phyloP scores from a whole-genome alignment of 2,888 invertebrate species.

The Escarpia spicata region DNA sequence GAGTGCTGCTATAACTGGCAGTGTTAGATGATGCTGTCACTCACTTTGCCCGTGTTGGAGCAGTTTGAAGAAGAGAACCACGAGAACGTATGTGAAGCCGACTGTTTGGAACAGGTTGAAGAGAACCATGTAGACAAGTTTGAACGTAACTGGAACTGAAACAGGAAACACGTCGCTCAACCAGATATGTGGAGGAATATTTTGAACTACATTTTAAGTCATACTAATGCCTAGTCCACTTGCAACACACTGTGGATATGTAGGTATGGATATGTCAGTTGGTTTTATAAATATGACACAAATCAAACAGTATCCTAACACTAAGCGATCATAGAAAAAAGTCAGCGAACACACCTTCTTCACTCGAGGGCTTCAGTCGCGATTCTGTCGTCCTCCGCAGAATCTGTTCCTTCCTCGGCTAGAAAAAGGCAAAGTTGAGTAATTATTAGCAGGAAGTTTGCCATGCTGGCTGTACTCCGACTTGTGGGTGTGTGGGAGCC shows the following conservation, averaged over 20 bases:
- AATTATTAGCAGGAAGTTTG: slow-evolving; percentile 34
- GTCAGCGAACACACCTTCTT: background rate
- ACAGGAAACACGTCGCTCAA: background rate
- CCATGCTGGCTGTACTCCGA: background rate
- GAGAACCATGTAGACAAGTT: slow-evolving; percentile 79
- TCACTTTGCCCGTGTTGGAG: slow-evolving; percentile 77
- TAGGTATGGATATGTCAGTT: too few species aligned
- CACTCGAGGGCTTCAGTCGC: background rate
- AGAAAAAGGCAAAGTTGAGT: slow-evolving; percentile 25
- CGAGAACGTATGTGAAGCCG: slow-evolving; percentile 75
- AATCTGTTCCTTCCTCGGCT: background rate
- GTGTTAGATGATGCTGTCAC: slow-evolving; percentile 35
- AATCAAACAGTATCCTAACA: too few species aligned
- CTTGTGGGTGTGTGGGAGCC: too few species aligned
- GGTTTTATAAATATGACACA: too few species aligned
- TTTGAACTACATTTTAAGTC: too few species aligned
- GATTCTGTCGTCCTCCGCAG: background rate
- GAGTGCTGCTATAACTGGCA: too few species aligned
- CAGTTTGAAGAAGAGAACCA: slow-evolving; percentile 80
- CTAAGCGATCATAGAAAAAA: background rate
- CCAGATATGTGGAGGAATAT: too few species aligned
- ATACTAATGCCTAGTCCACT: too few species aligned
- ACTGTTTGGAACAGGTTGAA: slow-evolving; percentile 87
- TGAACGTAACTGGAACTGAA: slow-evolving; percentile 39
- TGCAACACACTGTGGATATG: too few species aligned